Evolutionary conservation across 2,888 invertebrate genomes (phyloP).

Genomic region (Mythimna albipuncta): DNA sequence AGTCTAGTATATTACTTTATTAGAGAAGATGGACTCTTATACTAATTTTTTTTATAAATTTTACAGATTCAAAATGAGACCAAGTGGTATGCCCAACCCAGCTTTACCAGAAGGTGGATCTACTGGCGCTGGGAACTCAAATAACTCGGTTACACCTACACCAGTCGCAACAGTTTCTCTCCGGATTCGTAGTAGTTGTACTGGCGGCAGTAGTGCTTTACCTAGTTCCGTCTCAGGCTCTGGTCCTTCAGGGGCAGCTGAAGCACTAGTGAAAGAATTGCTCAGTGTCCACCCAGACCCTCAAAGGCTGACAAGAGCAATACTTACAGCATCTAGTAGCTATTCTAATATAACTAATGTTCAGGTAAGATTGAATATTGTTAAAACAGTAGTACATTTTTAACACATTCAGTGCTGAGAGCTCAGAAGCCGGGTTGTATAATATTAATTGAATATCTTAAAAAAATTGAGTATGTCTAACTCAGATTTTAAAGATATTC

Average conservation of each 20-base stretch:
- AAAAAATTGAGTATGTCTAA: no score
- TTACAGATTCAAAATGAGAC: slow-evolving; percentile 89
- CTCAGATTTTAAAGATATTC: no score
- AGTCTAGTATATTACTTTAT: not conserved
- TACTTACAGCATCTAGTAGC: slow-evolving; percentile 89
- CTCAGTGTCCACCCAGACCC: slow-evolving; percentile 87
- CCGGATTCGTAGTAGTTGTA: slow-evolving; percentile 80
- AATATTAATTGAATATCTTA: no score
- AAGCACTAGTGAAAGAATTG: slow-evolving; percentile 84
- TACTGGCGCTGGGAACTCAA: slow-evolving; percentile 81
- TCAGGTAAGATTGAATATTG: slow-evolving; percentile 75
- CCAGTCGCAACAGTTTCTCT: slow-evolving; percentile 78
- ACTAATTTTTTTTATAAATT: slow-evolving; percentile 10
- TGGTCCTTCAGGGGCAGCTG: slow-evolving; percentile 83
- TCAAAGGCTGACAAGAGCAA: slow-evolving; percentile 88
- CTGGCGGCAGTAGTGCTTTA: slow-evolving; percentile 81
- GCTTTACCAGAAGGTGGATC: slow-evolving; percentile 88
- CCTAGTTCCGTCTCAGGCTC: slow-evolving; percentile 79
- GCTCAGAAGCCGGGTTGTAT: no score
- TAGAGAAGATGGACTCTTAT: not conserved
- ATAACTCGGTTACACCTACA: slow-evolving; percentile 71
- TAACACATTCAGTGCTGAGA: not conserved
- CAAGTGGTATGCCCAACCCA: slow-evolving; percentile 86
- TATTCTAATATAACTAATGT: slow-evolving; percentile 85
- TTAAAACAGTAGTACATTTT: not conserved